Evolutionary conservation across 2,113 vertebrate genomes (phyloP), one percentile per base, ranked within the genome.

Genomic region (Acrocephalus kingi): DNA sequence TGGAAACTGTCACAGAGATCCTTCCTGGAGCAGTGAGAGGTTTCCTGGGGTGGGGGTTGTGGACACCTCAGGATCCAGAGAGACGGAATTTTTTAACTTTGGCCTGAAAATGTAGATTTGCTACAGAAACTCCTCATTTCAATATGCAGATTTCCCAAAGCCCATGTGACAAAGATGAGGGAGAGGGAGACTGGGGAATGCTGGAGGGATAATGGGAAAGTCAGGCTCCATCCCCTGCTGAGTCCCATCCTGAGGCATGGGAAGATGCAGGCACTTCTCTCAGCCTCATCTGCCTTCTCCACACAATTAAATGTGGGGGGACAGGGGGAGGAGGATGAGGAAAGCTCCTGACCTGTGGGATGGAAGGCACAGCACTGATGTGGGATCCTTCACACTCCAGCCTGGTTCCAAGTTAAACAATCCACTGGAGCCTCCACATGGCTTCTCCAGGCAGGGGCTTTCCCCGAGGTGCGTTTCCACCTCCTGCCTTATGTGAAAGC

Each of bases 401-500:
- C 71, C 74, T 41, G 68, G 25, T 56, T 93, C 80, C 89, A 91
- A 94, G 84, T 35, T 27, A 89, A 96, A 89, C 81, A 91, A 72
- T 62, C 73, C 84, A 0, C 48, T 28, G 75, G 45, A 90, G 72
- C 59, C 68, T 93, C 76, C 56, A 21, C 56, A 6, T 0, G 1
- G 35, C 81, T 78, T 11, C 77, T 78, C 52, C 27, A 61, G 45
- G 75, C 78, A 66, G 41, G 43, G 66, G 15, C 31, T 7, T n/a
- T 79, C 85, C 82, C 78, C 0, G 0, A 56, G 58, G 78, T 76
- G 49, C 25, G 82, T 83, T 52, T 83, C 58, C 62, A 68, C 22
- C 54, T 83, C 67, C 56, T 33, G 28, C 13, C 90, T 73, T 11
- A 24, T 2, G 37, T 46, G 71, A 79, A 84, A 92, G 67, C 49